Percentiles rank a stretch among this genome's conserved stretches.
These are phyloP conservation scores for Delia radicum DNA, from an alignment of 1,140 invertebrate species.

Conservation along the genomic window DNA sequence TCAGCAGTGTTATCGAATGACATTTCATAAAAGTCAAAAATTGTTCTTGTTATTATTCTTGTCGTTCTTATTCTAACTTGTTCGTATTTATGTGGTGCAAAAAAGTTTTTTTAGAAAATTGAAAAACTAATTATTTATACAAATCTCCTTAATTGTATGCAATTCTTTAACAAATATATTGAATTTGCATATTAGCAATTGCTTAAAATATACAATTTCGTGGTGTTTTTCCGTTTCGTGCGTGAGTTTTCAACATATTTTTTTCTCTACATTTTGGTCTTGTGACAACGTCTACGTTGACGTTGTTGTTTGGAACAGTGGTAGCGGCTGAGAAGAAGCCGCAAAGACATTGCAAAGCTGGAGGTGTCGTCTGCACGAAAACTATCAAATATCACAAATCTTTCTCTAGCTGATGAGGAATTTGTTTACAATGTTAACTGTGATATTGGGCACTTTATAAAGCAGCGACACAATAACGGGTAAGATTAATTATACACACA, in stretches of 20 bases:
- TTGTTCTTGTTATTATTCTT: not conserved
- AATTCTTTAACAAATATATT: too few relatives aligned
- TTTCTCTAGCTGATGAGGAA: constrained; percentile 50
- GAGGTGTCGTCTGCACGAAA: constrained; percentile 13
- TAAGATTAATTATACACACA: constrained; percentile 35
- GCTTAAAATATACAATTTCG: too few relatives aligned
- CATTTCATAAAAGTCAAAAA: not conserved
- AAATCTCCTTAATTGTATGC: too few relatives aligned
- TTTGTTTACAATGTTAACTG: constrained; percentile 52
- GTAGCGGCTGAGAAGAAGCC: constrained; percentile 1
- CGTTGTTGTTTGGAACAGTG: not conserved
- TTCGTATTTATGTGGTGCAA: not conserved
- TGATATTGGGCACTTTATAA: constrained; percentile 50
- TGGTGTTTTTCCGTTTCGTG: too few relatives aligned
- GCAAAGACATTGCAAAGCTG: constrained; percentile 12
- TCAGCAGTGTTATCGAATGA: not conserved
- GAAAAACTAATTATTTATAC: too few relatives aligned
- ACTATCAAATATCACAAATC: constrained; percentile 31
- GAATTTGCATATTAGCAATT: too few relatives aligned
- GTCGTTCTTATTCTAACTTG: not conserved
- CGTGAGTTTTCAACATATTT: not conserved
- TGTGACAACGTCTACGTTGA: not conserved
- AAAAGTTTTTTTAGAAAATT: not conserved
- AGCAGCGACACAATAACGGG: constrained; percentile 44
- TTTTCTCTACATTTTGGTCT: not conserved